phyloP scores from a whole-genome alignment of 1,140 invertebrate genomes.

The Holcopasites calliopsidis region DNA sequence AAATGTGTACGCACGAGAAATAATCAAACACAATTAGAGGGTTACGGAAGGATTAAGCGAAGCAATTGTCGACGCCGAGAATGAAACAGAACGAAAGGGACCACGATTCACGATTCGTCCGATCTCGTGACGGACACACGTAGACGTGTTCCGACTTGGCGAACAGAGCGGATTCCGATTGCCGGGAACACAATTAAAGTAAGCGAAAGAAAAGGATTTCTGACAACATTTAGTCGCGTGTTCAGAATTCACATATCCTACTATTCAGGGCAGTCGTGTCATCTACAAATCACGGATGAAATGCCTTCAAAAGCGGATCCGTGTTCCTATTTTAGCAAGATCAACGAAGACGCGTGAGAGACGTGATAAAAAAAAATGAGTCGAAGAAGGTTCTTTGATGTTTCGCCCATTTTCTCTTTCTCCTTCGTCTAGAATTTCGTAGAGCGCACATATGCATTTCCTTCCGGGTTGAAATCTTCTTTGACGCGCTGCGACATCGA shows the following conservation, averaged over 20 bases:
- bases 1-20: too few relatives aligned
- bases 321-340: constrained; percentile 28
- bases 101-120: background rate
- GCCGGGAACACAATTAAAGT: constrained; percentile 40
- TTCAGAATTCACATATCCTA: background rate
- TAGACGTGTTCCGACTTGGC: background rate
- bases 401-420: background rate
- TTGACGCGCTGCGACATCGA: background rate
- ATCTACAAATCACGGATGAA: background rate
- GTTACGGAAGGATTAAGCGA: too few relatives aligned
- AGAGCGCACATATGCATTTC: background rate
- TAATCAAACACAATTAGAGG: too few relatives aligned
- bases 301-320: constrained; percentile 16
- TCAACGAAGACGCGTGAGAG: constrained; percentile 32
- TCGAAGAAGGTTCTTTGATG: constrained; percentile 40
- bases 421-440: background rate
- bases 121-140: background rate
- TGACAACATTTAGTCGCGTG: constrained; percentile 36
- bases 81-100: too few relatives aligned
- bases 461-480: background rate
- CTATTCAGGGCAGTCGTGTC: background rate
- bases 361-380: constrained; percentile 19
- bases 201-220: constrained; percentile 38
- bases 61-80: too few relatives aligned
- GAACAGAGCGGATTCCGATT: constrained; percentile 19